Percentiles rank a stretch among this genome's conserved stretches.
Evolutionary conservation across 1,140 invertebrate species (phyloP).

Genomic region (Penaeus vannamei): DNA sequence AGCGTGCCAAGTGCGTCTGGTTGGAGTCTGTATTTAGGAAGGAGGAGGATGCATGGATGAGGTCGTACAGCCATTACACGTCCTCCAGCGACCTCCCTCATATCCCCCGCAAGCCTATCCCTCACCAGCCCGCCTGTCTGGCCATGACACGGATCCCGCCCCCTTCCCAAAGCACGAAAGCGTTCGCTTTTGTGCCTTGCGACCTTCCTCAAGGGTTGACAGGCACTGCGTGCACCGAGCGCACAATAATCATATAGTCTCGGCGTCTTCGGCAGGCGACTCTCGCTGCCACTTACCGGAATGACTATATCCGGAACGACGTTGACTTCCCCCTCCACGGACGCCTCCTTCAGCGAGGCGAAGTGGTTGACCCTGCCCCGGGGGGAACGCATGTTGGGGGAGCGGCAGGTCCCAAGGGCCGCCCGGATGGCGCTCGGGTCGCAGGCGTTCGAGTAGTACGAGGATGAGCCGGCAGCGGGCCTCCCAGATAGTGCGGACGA

Average conservation of each 20-base stretch:
- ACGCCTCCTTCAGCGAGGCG: constrained; percentile 22
- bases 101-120: not conserved
- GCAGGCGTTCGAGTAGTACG: not conserved
- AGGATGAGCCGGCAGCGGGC: not conserved
- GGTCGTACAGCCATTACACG: not conserved
- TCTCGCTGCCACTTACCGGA: constrained; percentile 43
- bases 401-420: not conserved
- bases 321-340: constrained; percentile 48
- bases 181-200: too few species aligned
- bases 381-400: not conserved
- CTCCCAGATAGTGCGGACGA: too few species aligned
- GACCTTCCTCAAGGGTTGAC: too few species aligned
- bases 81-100: not conserved
- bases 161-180: too few species aligned
- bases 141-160: too few species aligned
- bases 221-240: too few species aligned
- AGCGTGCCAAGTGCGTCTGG: too few species aligned
- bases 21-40: too few species aligned
- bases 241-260: too few species aligned
- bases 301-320: constrained; percentile 49
- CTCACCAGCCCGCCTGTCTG: not conserved
- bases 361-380: constrained; percentile 51
- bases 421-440: not conserved
- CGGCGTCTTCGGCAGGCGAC: not conserved
- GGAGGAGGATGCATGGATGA: not conserved